Base-by-base conservation (phyloP, 2,113 vertebrate species). In the Apistogramma diplotaenia region DNA sequence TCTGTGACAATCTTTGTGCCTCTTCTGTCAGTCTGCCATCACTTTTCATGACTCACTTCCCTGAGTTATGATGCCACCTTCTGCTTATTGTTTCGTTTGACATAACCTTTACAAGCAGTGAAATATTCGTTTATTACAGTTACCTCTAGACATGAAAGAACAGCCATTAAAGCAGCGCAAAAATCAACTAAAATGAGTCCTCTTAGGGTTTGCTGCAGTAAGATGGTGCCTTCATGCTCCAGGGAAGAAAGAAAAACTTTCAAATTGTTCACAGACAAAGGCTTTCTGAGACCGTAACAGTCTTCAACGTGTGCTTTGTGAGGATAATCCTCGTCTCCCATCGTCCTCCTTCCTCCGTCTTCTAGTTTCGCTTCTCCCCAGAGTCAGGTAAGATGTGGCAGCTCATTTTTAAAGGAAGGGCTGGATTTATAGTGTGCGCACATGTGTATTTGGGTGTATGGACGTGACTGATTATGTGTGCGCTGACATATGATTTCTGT, bases 111-210 rank as follows among this genome's bases (percentile, higher is more conserved):
- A 16, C 71, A 74, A 74, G 55, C 62, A 79, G 65, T 74, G 72
- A 92, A 89, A 85, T 57, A 80, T 86, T 56, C 55, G 78, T 80
- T 84, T 85, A 78, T 83, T 58, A 49, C 65, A 57, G 65, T 76
- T 76, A 65, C 83, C 78, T 80, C 78, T 29, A 16, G 84, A 83
- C 56, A 89, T 71, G 55, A 77, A 49, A 72, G 37, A 77, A 73
- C 15, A 43, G 40, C n/a, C 25, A 77, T 72, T 82, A 88, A 85
- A 91, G 79, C 54, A 51, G 56, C 40, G 54, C 67, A 61, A 86
- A 81, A 82, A 82, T 81, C 29, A 80, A 76, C 76, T 78, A 78
- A 87, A 83, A 84, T 73, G 62, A 56, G 71, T 49, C 58, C 61
- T 71, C 51, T 9, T 81, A 79, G 81, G 82, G 57, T 81, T 85